Evolutionary conservation across 2,888 invertebrate species (phyloP), one percentile per base, ranked within the genome.

Genomic region (Crocallis elinguaria): DNA sequence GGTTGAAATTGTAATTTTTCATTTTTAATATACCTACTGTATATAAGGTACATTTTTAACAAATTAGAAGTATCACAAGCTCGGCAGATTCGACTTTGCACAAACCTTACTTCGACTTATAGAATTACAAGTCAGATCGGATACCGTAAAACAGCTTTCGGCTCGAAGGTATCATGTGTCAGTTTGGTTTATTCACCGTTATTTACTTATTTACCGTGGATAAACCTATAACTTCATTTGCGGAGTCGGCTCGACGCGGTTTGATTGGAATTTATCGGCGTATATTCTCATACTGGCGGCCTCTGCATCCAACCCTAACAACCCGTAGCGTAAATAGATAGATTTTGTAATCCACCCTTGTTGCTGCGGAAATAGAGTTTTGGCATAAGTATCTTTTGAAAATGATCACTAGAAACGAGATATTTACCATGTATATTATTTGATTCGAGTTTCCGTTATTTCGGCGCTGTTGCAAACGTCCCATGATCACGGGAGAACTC

Each of bases 241-340:
- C 66, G 50, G 58, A 64, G 75, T 69, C 67, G 67, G 69, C 73
- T 66, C 64, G 66, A 38, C 59, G 59, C 30, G 62, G 62, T 69
- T 69, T 80, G 75, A 82, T 82, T 79, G 77, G 78, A 77, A 81
- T 81, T 79, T 81, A 80, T 81, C 70, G 79, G 69, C 69, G 70
- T 74, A 69, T 75, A 75, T 79, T 73, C 75, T 79, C 78, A 72
- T 77, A 76, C 58, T 52, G 55, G 58, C 49, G 49, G 60, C 58
- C 63, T 56, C 44, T 39, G 52, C 49, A 48, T 55, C 42, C 51
- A 29, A 35, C 45, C 16, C 38, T 38, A 13, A 59, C n/a, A n/a
- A n/a, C n/a, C n/a, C n/a, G n/a, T n/a, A n/a, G n/a, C n/a, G n/a
- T 19, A 32, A 44, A 67, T 65, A 69, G 69, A 71, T 71, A 52